Percentiles rank a stretch among this genome's conserved stretches.
phyloP scores from a whole-genome alignment of 2,888 invertebrate genomes.

The Chironomus tentans region DNA sequence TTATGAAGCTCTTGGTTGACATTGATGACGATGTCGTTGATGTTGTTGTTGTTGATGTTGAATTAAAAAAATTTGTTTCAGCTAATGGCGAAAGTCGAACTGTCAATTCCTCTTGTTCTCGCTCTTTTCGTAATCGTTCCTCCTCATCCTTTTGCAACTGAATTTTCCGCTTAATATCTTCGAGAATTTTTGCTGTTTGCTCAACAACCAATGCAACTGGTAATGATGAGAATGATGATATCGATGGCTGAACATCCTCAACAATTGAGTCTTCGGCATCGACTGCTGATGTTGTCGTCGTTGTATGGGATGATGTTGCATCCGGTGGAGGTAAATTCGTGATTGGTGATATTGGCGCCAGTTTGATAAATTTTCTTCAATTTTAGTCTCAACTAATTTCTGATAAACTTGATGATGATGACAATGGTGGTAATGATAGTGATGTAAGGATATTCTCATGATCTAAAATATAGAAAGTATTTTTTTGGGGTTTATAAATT shows the following conservation, averaged over 20 bases:
- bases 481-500: no score
- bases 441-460: neutral
- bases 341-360: slow-evolving; percentile 23
- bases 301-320: neutral
- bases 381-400: neutral
- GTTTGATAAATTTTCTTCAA: slow-evolving; percentile 4
- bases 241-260: neutral
- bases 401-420: neutral
- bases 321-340: neutral
- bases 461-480: neutral
- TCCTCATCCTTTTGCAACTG: slow-evolving; percentile 9
- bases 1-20: neutral
- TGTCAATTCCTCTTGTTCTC: neutral
- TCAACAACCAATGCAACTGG: slow-evolving; percentile 9
- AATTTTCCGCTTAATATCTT: slow-evolving; percentile 24
- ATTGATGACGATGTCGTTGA: neutral
- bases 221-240: neutral
- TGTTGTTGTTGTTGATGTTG: neutral
- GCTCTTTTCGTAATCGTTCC: neutral
- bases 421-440: neutral
- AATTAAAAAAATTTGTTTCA: neutral
- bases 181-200: slow-evolving; percentile 20
- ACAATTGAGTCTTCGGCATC: neutral
- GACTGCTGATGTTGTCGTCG: no score
- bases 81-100: neutral